phyloP scores from a whole-genome alignment of 2,888 invertebrate genomes.

The Cyaniris semiargus region DNA sequence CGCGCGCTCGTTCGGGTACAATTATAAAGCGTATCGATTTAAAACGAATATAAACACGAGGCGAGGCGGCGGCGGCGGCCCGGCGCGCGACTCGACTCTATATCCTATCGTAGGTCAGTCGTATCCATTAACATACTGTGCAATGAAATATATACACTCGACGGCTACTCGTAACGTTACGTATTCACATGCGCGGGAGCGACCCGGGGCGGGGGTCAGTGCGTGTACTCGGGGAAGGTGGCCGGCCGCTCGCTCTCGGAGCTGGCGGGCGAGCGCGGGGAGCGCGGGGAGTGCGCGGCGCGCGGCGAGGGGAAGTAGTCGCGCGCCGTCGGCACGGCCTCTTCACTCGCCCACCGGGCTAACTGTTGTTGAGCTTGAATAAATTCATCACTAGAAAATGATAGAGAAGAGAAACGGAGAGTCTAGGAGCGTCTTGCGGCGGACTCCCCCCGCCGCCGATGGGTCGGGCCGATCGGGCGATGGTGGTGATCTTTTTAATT shows the following conservation, averaged over 20 bases:
- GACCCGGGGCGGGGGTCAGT: slow-evolving; percentile 58
- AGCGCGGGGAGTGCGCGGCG: slow-evolving; percentile 48
- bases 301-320: slow-evolving; percentile 71
- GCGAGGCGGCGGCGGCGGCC: slow-evolving; percentile 53
- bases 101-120: slow-evolving; percentile 70
- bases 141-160: slow-evolving; percentile 71
- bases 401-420: slow-evolving; percentile 88
- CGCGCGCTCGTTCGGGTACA: slow-evolving; percentile 57
- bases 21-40: slow-evolving; percentile 75
- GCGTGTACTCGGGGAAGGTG: slow-evolving; percentile 61
- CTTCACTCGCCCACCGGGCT: slow-evolving; percentile 97
- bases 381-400: slow-evolving; percentile 98
- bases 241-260: slow-evolving; percentile 69
- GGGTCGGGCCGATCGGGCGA: neutral
- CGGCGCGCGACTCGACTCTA: slow-evolving; percentile 58
- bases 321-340: slow-evolving; percentile 83
- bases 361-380: slow-evolving; percentile 98
- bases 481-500: slow-evolving; percentile 6
- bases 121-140: slow-evolving; percentile 68
- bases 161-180: slow-evolving; percentile 57
- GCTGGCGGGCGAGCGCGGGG: slow-evolving; percentile 50
- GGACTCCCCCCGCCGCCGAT: slow-evolving; percentile 42
- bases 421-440: slow-evolving; percentile 63
- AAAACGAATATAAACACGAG: slow-evolving; percentile 66
- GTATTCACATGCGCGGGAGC: slow-evolving; percentile 66